Percentiles rank a stretch among this genome's conserved stretches.
These are phyloP conservation scores for Sebastes iracundus DNA, from an alignment of 2,797 vertebrate species.

Conservation along the genomic window DNA sequence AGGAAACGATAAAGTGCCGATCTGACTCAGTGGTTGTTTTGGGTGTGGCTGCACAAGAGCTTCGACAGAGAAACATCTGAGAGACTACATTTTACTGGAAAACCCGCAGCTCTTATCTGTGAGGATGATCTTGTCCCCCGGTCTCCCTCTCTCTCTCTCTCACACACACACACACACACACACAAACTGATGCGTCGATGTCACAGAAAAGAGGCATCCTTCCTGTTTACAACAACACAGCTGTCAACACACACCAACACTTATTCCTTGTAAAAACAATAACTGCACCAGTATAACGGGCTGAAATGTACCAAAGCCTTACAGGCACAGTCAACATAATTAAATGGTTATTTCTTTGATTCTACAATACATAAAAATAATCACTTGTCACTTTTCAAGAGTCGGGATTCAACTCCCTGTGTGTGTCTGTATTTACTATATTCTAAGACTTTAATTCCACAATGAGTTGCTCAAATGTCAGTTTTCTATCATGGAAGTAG, in stretches of 20 bases:
- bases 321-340: not conserved
- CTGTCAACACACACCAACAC: constrained; percentile 25
- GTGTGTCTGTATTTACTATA: not conserved
- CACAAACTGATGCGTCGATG: not conserved
- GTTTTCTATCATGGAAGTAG: not conserved
- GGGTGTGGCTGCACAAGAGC: constrained; percentile 28
- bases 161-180: not conserved
- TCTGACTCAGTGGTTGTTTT: constrained; percentile 19
- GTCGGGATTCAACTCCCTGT: not conserved
- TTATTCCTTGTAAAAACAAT: not conserved
- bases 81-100: constrained; percentile 15
- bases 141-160: not conserved
- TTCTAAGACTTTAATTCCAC: not conserved
- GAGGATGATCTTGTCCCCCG: not conserved
- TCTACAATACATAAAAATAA: not conserved
- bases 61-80: constrained; percentile 12
- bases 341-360: not conserved
- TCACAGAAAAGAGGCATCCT: constrained; percentile 31
- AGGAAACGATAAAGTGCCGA: constrained; percentile 6
- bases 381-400: not conserved
- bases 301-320: not conserved
- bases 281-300: not conserved
- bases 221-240: constrained; percentile 62
- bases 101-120: constrained; percentile 21
- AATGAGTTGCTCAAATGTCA: not conserved